These are phyloP conservation scores for Pachyuromys duprasi DNA, from an alignment of 2,797 vertebrate genomes.

Conservation along the genomic window DNA sequence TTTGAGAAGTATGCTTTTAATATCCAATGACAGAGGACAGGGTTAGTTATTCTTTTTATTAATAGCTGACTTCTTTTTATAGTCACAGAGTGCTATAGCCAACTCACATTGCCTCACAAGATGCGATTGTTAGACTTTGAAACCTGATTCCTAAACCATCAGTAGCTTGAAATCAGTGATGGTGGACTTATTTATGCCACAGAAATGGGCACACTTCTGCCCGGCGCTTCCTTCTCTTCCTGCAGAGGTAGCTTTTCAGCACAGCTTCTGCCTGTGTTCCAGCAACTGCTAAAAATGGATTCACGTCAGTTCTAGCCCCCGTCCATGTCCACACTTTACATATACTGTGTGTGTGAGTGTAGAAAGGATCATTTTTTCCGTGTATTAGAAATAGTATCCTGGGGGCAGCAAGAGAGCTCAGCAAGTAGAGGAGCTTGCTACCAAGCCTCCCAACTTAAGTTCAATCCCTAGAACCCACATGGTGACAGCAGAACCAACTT, in stretches of 20 bases:
- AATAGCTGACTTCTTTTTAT: conserved; percentile 32
- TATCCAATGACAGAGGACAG: not conserved
- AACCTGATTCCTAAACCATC: not conserved
- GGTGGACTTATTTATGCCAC: not conserved
- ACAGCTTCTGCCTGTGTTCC: not conserved
- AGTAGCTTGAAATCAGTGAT: not conserved
- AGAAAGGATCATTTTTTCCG: not conserved
- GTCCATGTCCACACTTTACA: not conserved
- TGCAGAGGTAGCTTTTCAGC: not conserved
- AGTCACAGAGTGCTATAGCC: not conserved
- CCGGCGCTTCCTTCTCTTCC: not conserved
- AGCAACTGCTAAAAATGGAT: not conserved
- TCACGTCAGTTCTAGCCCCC: not conserved
- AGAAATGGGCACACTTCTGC: not conserved
- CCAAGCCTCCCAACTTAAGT: not conserved
- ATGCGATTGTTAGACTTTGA: not conserved
- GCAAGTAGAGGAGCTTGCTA: not conserved
- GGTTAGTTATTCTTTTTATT: not conserved
- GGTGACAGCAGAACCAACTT: not conserved
- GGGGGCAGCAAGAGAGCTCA: not conserved
- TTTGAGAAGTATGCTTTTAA: conserved; percentile 1
- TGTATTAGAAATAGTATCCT: not conserved
- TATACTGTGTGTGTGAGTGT: not conserved
- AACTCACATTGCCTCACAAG: not conserved
- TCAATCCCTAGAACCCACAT: not conserved